Evolutionary conservation across 2,888 invertebrate species (phyloP), one percentile per base, ranked within the genome.

Genomic region (Tuta absoluta): DNA sequence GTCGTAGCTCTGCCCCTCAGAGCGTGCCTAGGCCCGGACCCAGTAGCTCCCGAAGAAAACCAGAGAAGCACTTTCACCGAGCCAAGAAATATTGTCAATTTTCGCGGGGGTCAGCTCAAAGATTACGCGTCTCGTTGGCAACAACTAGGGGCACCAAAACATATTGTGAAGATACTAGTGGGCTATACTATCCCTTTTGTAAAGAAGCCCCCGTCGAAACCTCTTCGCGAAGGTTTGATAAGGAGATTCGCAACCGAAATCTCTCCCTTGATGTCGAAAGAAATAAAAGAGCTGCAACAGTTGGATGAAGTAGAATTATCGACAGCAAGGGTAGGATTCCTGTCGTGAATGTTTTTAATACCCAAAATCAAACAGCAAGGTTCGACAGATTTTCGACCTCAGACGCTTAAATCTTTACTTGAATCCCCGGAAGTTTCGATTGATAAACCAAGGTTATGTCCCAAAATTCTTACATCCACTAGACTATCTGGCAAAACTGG

Each of bases 221-320:
- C 49, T 4, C 37, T 58, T 4, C 33, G 51, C 61, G 28, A 56
- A 28, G 12, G 10, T 14, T 10, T 33, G 11, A 23, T 37, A n/a
- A 24, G 61, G 41, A 57, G 33, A 21, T 65, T 60, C 61, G 49
- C 21, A 23, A 60, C 65, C 53, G n/a, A 24, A 37, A 14, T 3
- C 2, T 64, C 65, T 2, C 33, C 37, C 14, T 0, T 17, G 5
- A 65, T 65, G 62, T 41, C 53, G 2, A 56, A 45, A 24, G 60
- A 61, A 21, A 65, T 65, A 11, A 12, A 21, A 11, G 23, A 23
- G 5, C 10, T 51, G 7, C 21, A 51, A 28, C 1, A 21, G 0
- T 1, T 2, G 8, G 14, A 12, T 10, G 49, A 19, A 14, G 4
- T 49, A 49, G 19, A 49, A 19, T 19, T 49, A 3, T n/a, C 49